Percentiles rank a stretch among this genome's conserved stretches.
Evolutionary conservation across 2,888 invertebrate species (phyloP).

Genomic region (Lysandra coridon): DNA sequence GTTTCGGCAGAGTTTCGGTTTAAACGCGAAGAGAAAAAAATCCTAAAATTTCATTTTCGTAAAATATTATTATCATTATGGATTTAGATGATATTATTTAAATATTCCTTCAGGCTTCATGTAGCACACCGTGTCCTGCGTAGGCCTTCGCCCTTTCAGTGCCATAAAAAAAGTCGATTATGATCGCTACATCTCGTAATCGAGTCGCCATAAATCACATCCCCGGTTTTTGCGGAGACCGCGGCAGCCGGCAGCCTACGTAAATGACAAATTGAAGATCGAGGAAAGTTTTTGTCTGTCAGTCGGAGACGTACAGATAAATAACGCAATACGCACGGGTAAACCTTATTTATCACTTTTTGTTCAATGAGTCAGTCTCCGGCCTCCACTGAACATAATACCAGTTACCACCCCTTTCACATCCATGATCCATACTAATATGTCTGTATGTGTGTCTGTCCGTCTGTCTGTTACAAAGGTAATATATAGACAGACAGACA

Average conservation of each 20-base stretch:
- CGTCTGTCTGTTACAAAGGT: too few relatives aligned
- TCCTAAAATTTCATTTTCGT: too few relatives aligned
- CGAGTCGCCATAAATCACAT: neutral
- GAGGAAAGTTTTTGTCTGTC: neutral
- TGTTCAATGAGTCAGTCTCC: neutral
- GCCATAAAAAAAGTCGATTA: neutral
- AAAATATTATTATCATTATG: too few relatives aligned
- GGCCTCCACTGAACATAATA: neutral
- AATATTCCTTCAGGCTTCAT: too few relatives aligned
- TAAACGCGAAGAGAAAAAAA: too few relatives aligned
- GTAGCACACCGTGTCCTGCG: neutral
- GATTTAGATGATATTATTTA: too few relatives aligned
- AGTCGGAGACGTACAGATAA: neutral
- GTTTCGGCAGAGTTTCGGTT: too few relatives aligned
- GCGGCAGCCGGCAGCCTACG: conserved; percentile 1
- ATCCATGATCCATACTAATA: too few relatives aligned
- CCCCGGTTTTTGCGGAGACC: conserved; percentile 6
- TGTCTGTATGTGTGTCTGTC: too few relatives aligned
- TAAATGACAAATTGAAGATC: conserved; percentile 13
- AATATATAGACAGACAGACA: too few relatives aligned
- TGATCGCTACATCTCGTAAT: conserved; percentile 16
- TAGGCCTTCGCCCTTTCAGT: neutral
- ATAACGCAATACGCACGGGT: conserved; percentile 5
- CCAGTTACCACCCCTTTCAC: neutral
- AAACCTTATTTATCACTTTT: conserved; percentile 1